Conservation (phyloP, 2,797 vertebrate genomes). For the Sebastes cheni region DNA sequence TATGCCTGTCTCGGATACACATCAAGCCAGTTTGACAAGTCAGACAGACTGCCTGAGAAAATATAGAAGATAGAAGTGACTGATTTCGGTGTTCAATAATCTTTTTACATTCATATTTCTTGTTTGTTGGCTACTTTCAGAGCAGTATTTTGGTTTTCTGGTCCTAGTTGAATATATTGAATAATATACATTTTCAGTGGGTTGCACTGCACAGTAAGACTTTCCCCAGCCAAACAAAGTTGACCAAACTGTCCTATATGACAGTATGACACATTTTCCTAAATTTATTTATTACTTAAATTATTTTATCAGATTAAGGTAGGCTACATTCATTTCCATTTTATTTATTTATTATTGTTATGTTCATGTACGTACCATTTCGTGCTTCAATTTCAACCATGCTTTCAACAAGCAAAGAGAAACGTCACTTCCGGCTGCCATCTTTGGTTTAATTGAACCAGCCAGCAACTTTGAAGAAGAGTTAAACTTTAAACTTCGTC, state of each 20-base stretch:
- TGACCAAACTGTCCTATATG: background rate
- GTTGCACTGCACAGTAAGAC: background rate
- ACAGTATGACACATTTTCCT: too few species aligned
- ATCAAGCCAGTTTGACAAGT: background rate
- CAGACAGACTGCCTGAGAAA: background rate
- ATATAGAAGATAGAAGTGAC: background rate
- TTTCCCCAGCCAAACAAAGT: background rate
- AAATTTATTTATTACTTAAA: background rate
- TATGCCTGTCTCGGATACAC: background rate
- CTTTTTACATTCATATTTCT: background rate
- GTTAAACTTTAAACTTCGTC: background rate
- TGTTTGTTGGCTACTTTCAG: background rate
- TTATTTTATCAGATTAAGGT: background rate
- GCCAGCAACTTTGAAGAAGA: background rate
- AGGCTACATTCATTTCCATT: background rate
- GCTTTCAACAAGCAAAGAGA: background rate
- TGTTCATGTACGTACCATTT: too few species aligned
- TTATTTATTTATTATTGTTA: too few species aligned
- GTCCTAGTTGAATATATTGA: background rate
- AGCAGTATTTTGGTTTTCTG: background rate
- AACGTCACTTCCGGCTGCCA: background rate
- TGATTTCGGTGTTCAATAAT: background rate
- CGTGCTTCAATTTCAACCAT: fast-evolving
- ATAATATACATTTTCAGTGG: background rate
- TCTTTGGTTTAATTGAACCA: background rate